These are phyloP conservation scores for Vulpes lagopus DNA, from an alignment of 2,113 vertebrate species.

Conservation along the genomic window DNA sequence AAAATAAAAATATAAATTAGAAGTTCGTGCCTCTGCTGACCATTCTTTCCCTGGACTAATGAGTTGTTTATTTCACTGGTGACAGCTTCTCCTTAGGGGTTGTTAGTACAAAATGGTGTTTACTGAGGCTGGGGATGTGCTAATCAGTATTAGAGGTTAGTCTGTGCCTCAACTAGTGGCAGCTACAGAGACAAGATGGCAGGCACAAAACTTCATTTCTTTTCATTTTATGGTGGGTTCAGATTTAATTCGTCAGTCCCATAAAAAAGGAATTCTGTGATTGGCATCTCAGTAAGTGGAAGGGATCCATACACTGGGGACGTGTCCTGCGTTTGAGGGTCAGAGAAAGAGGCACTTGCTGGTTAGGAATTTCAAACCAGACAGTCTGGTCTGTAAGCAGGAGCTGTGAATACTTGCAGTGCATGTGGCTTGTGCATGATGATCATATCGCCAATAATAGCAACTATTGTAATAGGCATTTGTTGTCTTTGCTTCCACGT, in stretches of 20 bases:
- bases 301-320: not conserved
- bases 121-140: constrained; percentile 53
- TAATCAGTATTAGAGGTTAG: not conserved
- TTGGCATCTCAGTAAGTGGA: not conserved
- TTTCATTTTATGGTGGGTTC: not conserved
- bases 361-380: constrained; percentile 10
- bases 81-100: constrained; percentile 23
- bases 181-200: not conserved
- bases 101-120: constrained; percentile 15
- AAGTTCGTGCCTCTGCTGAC: not conserved
- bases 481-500: not conserved
- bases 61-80: constrained; percentile 56
- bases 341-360: not conserved
- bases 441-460: not conserved
- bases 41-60: constrained; percentile 48
- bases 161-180: not conserved
- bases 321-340: not conserved
- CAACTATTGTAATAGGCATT: not conserved
- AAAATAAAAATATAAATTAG: constrained; percentile 75
- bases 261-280: not conserved
- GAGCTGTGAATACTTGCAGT: not conserved
- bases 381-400: not conserved
- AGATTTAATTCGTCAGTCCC: not conserved
- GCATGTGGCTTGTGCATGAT: not conserved
- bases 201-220: not conserved